phyloP scores from a whole-genome alignment of 2,888 invertebrate genomes.

The Ernsta delagoae region DNA sequence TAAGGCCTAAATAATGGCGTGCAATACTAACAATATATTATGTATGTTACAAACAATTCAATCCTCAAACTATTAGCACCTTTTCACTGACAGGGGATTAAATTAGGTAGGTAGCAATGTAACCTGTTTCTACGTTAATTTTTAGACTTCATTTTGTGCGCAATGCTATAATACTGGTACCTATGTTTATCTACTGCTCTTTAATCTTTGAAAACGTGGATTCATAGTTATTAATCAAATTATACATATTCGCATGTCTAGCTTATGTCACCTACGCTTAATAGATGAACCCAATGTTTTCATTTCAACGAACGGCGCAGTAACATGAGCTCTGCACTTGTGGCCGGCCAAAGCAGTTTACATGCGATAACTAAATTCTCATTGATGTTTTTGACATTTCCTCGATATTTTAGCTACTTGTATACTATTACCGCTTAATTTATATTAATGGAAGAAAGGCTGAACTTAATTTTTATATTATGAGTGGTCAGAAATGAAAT shows the following conservation, averaged over 20 bases:
- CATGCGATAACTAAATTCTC: background rate
- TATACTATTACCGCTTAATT: no score
- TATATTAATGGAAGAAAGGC: no score
- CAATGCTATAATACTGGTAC: no score
- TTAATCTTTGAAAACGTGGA: background rate
- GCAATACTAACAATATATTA: background rate
- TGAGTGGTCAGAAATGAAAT: background rate
- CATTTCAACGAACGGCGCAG: background rate
- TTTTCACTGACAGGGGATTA: no score
- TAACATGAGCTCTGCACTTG: constrained; percentile 1
- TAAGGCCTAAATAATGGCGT: constrained; percentile 1
- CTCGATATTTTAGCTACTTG: background rate
- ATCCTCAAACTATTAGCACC: no score
- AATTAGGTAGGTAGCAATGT: no score
- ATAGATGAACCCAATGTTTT: constrained; percentile 1
- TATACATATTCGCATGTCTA: background rate
- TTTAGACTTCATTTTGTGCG: no score
- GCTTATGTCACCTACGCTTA: background rate
- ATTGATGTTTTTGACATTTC: background rate
- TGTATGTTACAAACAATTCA: background rate
- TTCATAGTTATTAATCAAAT: background rate
- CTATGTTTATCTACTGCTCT: no score
- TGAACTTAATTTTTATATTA: no score
- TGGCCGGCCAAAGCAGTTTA: background rate
- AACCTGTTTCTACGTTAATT: no score